Evolutionary conservation across 2,113 vertebrate genomes (phyloP), one percentile per base, ranked within the genome.

Genomic region (Otus sunia): DNA sequence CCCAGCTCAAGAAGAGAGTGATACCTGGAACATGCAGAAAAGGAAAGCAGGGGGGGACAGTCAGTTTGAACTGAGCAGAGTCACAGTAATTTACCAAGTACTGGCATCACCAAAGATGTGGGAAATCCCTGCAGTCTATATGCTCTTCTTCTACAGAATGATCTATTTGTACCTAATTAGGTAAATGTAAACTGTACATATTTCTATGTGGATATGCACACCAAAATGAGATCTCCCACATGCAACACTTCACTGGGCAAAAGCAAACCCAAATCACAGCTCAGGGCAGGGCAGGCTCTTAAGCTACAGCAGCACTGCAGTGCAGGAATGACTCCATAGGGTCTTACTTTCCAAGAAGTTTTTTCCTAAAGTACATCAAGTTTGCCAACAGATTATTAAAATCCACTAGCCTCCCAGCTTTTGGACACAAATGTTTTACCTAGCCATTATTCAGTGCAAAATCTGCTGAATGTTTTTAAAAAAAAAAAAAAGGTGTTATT

Each of bases 1-100:
- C 99, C 99, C 94, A 99, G 97, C 39, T 99, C 99, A 88, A 98
- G 95, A 79, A 99, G 98, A 23, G 99, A 99, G 6, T 98, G 99
- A 30, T 99, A 99, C 79, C 99, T 99, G 88, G 9, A 43, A 78
- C 5, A 68, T 72, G 82, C 43, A 64, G 56, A 68, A 47, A 71
- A 88, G 69, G 63, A 29, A 88, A 91, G 52, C 11, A 55, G 5
- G 14, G 11, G 5, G 14, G 11, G 17, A 10, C 37, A 58, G 39
- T 97, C 59, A 96, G 92, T 20, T 2, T 69, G 39, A 68, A 23
- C 5, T 9, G 17, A 90, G 23, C 26, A 25, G 8, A 49, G 41
- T 18, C 56, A 80, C 18, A 39, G 36, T 19, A 26, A 34, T 18
- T 39, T 63, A 60, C 43, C 30, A 23, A 55, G 27, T 50, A 21